Base-by-base conservation (phyloP, 2,797 vertebrate genomes). In the Neosilurus hyrtlii region DNA sequence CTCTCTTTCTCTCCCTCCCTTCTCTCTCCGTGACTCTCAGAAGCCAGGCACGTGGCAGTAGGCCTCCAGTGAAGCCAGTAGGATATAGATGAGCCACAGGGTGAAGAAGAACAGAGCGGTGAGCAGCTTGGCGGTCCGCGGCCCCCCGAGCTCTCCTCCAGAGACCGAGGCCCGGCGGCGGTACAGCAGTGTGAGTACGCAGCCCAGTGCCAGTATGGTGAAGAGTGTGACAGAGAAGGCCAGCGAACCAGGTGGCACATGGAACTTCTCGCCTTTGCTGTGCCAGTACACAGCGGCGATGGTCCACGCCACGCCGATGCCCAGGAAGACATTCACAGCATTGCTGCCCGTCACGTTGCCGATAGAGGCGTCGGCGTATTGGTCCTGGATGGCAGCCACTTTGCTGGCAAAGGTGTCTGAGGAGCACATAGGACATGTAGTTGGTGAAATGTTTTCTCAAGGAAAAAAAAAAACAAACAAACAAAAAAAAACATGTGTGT, bases 281-380 rank as follows among this genome's bases (percentile, higher is more conserved):
- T 91, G 88, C 95, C 96, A 96, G 90, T 95, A 96, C 71, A 95
- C 87, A 0, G 96, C 78, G 0, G 96, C 96, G 71, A 96, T 94
- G 91, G 95, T 95, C 96, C 96, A 96, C n/a, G 96, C 96, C 89
- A 96, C 94, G 0, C 96, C 96, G 54, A 96, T 95, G 85, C 96
- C 96, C 88, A 96, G 91, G 93, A 96, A 96, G 16, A 96, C 95
- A 1, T 96, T 96, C 22, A 96, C 96, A 0, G 96, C 96, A 43
- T 96, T 96, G 91, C 95, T 96, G 89, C 96, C 96, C 0, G 96
- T 96, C 91, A 96, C 96, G 15, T 96, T 96, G 63, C 96, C 96
- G 18, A 96, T 96, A 85, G 96, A 96, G 11, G 96, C 96, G 18
- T 96, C 96, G 0, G 96, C 96, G 0, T 96, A 93, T 82, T 96